phyloP scores from a whole-genome alignment of 1,140 invertebrate genomes.

The Centruroides sculpturatus region DNA sequence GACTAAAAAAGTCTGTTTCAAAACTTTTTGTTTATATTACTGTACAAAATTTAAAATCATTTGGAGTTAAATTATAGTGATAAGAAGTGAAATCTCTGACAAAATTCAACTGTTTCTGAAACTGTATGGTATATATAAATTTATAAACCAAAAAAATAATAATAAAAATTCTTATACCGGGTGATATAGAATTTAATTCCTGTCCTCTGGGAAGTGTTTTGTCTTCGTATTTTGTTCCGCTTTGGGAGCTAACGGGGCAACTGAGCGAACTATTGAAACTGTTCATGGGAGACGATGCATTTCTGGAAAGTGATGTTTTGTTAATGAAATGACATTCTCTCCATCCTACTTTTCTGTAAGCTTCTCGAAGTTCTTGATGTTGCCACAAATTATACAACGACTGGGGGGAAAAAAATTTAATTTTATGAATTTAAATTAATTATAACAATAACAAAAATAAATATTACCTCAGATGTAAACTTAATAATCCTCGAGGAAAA shows the following conservation, averaged over 20 bases:
- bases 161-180: no score
- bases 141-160: no score
- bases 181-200: no score
- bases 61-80: no score
- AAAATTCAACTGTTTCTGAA: no score
- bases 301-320: constrained; percentile 3
- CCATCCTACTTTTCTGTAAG: constrained; percentile 92
- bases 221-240: constrained; percentile 79
- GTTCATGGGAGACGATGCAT: not conserved
- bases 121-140: no score
- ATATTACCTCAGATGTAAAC: constrained; percentile 55
- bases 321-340: constrained; percentile 53
- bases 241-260: constrained; percentile 83
- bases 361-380: constrained; percentile 85
- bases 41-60: no score
- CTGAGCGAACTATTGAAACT: constrained; percentile 57
- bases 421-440: no score
- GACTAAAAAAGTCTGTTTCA: no score
- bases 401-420: constrained; percentile 26
- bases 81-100: no score
- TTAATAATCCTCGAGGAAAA: constrained; percentile 84
- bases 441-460: not conserved
- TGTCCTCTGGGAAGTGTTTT: constrained; percentile 38
- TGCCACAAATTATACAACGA: constrained; percentile 96
- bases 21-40: no score